Evolutionary conservation across 2,797 vertebrate genomes (phyloP).

Genomic region (Channallabes apus): DNA sequence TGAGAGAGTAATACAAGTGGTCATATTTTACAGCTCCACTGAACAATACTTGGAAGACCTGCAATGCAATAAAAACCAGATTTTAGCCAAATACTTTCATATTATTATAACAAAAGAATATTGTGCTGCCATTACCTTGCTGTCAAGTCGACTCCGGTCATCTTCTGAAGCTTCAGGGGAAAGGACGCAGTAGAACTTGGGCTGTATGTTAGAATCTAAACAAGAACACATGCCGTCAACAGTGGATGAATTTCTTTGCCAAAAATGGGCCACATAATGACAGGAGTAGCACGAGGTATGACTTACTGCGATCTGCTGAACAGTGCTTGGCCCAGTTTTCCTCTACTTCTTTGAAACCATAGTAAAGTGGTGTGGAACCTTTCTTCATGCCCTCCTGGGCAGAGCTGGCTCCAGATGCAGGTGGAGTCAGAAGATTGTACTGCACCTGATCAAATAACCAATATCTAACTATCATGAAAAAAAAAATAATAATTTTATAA

Average conservation of each 20-base stretch:
- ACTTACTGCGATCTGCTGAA: constrained; percentile 81
- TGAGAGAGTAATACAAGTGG: constrained; percentile 84
- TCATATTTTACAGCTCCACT: constrained; percentile 86
- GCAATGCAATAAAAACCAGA: constrained; percentile 28
- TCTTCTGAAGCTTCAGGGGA: constrained; percentile 94
- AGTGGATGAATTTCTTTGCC: not conserved
- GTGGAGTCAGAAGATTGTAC: constrained; percentile 92
- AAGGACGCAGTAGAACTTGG: constrained; percentile 95
- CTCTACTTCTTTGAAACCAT: constrained; percentile 97
- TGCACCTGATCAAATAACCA: constrained; percentile 80
- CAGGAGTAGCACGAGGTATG: constrained; percentile 22
- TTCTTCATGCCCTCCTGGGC: constrained; percentile 82
- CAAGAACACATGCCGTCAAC: not conserved
- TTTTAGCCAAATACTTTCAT: not conserved
- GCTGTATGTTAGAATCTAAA: constrained; percentile 84
- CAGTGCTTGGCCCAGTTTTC: constrained; percentile 98
- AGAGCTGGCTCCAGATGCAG: constrained; percentile 78
- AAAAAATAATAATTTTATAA: not conserved
- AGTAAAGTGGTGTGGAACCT: constrained; percentile 81
- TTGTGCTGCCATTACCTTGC: constrained; percentile 71
- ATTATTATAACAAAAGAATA: not conserved
- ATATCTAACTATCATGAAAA: not conserved
- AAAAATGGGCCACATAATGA: not conserved
- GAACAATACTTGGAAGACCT: constrained; percentile 94
- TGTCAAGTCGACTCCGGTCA: constrained; percentile 88